Evolutionary conservation across 2,797 vertebrate species (phyloP), one percentile per base, ranked within the genome.

Genomic region (Kryptopterus vitreolus): DNA sequence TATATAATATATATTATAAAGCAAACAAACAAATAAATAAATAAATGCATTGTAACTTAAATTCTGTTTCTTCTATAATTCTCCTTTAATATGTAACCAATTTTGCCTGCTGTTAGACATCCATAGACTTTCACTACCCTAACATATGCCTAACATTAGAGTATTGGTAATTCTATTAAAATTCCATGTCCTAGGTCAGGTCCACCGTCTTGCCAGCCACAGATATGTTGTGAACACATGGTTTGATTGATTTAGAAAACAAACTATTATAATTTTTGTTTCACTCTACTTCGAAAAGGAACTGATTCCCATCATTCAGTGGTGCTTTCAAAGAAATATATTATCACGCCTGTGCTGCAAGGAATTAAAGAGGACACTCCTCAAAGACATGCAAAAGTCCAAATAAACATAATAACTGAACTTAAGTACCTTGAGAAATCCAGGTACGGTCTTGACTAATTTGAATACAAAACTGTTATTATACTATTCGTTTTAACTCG

Each of bases 391-490:
- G 55, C 24, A 62, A 62, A 75, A 20, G 15, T n/a, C n/a, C n/a
- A n/a, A 43, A 43, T 7, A 43, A 43, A 43, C 70, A 70, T 24
- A 78, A 52, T n/a, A 22, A 24, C 65, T 24, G 29, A 69, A 69
- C 7, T n/a, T 57, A 48, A 50, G 31, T 70, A 35, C 29, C 72
- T 20, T 4, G 1, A n/a, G 53, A 26, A 15, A 78, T 78, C 53
- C n/a, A n/a, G 24, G 13, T 7, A 46, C 53, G 29, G 26, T 59
- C 10, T 50, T 33, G 22, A 61, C 50, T 62, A 53, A 70, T 81
- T 81, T 72, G 52, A 76, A 66, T 63, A 80, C 26, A 63, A 74
- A 69, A 22, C 13, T 70, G 59, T 78, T 73, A 82, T 82, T 85
- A 77, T 24, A 63, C 59, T 63, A 70, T 74, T 35, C 29, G 13